A percentile compares a stretch with the other conserved stretches of the same genome.
Conservation (phyloP, 2,113 vertebrate genomes). For the Edolisoma coerulescens region DNA sequence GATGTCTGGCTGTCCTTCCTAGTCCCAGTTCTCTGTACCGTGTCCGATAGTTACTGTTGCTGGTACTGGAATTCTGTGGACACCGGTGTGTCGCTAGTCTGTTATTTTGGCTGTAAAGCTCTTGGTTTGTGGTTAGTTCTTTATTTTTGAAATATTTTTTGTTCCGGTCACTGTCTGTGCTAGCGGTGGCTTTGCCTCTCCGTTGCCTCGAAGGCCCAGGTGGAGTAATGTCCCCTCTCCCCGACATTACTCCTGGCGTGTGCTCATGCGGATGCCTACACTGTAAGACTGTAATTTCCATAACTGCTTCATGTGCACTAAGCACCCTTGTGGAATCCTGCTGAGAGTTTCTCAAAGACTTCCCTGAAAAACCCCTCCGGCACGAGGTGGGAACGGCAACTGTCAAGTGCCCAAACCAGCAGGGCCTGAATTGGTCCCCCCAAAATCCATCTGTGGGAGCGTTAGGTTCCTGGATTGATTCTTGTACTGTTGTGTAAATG, state of each 20-base stretch:
- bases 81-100: conserved; percentile 73
- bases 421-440: background rate
- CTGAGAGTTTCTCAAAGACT: conserved; percentile 75
- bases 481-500: background rate
- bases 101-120: conserved; percentile 76
- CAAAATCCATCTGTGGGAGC: background rate
- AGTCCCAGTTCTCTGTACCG: conserved; percentile 74
- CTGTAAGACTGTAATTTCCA: conserved; percentile 81
- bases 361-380: conserved; percentile 5
- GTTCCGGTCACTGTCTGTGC: conserved; percentile 77
- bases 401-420: background rate
- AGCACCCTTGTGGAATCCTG: conserved; percentile 93
- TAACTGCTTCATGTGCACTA: conserved; percentile 88
- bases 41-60: conserved; percentile 68
- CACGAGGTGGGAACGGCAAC: background rate
- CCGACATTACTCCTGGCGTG: conserved; percentile 78
- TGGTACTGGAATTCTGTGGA: conserved; percentile 71
- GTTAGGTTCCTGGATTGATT: background rate
- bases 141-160: conserved; percentile 62
- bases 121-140: conserved; percentile 78
- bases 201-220: conserved; percentile 77
- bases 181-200: conserved; percentile 79
- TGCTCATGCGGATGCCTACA: conserved; percentile 78
- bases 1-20: conserved; percentile 69
- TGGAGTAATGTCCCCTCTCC: conserved; percentile 76